Evolutionary conservation across 2,888 invertebrate genomes (phyloP).

Genomic region (Chymomyza procnemis): DNA sequence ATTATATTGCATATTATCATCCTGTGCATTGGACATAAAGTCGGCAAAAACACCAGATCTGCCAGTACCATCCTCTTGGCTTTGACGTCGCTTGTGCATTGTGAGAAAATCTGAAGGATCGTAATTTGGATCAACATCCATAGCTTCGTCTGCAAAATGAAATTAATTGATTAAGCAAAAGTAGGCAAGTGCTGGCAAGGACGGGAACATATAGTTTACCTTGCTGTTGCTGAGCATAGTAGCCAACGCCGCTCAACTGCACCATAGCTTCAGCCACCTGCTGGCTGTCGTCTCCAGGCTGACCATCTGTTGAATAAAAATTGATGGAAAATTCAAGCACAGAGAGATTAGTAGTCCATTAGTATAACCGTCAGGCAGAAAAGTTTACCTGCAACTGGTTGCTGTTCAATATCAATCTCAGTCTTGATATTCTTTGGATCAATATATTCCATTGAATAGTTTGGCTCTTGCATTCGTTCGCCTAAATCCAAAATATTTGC

Average conservation of each 20-base stretch:
- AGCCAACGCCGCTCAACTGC: conserved; percentile 84
- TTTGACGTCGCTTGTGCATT: conserved; percentile 78
- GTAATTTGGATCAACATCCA: conserved; percentile 89
- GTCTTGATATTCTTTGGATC: conserved; percentile 71
- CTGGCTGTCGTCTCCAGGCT: conserved; percentile 82
- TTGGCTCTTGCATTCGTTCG: conserved; percentile 67
- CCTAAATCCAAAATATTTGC: conserved; percentile 78
- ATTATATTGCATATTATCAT: conserved; percentile 58
- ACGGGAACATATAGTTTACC: conserved; percentile 59
- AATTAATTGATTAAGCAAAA: conserved; percentile 5
- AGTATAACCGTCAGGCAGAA: too few species aligned
- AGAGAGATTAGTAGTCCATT: too few species aligned
- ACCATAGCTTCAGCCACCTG: conserved; percentile 89
- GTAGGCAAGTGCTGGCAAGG: conserved; percentile 1
- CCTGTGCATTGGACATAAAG: conserved; percentile 57
- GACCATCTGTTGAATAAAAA: conserved; percentile 67
- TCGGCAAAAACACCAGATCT: conserved; percentile 49
- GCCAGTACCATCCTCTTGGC: conserved; percentile 36
- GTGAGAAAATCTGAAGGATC: conserved; percentile 90
- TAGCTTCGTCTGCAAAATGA: conserved; percentile 82
- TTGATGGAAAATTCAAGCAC: neutral
- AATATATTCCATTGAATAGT: conserved; percentile 57
- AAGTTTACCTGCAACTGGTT: conserved; percentile 66
- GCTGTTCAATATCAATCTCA: conserved; percentile 69
- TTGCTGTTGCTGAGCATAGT: conserved; percentile 80